phyloP scores from a whole-genome alignment of 37 sponge, comb jelly and placozoan genomes.

The Cliona cf. orientalis region DNA sequence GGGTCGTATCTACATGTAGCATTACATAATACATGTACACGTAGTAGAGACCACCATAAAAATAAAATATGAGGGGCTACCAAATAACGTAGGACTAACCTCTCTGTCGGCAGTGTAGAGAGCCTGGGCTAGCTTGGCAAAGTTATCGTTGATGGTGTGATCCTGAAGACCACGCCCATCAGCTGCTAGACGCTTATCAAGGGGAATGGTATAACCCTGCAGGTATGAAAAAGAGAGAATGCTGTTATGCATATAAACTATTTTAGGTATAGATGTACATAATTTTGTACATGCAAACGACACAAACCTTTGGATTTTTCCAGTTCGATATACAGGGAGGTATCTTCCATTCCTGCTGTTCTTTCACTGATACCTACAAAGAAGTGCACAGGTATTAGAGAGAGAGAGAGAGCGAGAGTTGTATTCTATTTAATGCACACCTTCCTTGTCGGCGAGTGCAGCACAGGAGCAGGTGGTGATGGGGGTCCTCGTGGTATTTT shows the following conservation, averaged over 20 bases:
- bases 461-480: slow-evolving; percentile 97
- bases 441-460: slow-evolving; percentile 96
- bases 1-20: neutral
- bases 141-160: slow-evolving; percentile 97
- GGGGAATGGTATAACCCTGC: slow-evolving; percentile 96
- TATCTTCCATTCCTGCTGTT: slow-evolving; percentile 99
- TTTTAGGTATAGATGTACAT: neutral
- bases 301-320: slow-evolving; percentile 90
- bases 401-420: neutral
- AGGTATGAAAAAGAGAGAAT: slow-evolving; percentile 13
- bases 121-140: slow-evolving; percentile 98
- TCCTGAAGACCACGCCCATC: slow-evolving; percentile 98
- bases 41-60: neutral
- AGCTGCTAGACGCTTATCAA: slow-evolving; percentile 97
- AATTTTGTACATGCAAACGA: neutral
- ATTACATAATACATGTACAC: neutral
- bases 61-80: no score
- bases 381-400: neutral
- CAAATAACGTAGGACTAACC: slow-evolving; percentile 36
- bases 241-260: neutral
- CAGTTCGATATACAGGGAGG: slow-evolving; percentile 99
- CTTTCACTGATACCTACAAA: slow-evolving; percentile 93
- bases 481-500: slow-evolving; percentile 98
- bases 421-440: slow-evolving; percentile 31
- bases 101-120: slow-evolving; percentile 99